Evolutionary conservation across 35 echinoderm and acorn worm species (phyloP).

Genomic region (Patiria miniata): DNA sequence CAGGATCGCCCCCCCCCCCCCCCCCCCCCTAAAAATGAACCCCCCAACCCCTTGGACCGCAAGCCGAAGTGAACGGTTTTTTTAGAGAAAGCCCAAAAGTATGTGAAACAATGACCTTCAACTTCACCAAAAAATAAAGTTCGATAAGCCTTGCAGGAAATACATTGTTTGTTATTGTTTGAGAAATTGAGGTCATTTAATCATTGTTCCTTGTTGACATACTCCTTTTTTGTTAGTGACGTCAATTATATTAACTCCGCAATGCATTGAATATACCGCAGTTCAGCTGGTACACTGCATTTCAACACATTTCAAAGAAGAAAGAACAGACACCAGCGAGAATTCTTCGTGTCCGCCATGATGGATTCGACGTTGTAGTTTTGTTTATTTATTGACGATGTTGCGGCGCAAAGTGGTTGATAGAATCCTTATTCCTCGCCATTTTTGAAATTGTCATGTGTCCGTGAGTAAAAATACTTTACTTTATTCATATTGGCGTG

Average conservation of each 20-base stretch:
- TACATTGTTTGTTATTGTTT: too few species aligned
- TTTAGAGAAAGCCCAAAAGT: too few species aligned
- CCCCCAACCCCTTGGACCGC: too few species aligned
- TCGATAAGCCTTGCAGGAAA: too few species aligned
- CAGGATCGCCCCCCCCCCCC: too few species aligned
- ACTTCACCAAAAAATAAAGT: too few species aligned
- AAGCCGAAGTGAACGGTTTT: too few species aligned
- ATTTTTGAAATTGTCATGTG: constrained; percentile 3
- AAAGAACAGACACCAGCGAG: not conserved
- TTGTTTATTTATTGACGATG: constrained; percentile 32
- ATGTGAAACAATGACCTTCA: too few species aligned
- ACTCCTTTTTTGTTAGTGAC: not conserved
- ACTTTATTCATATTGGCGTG: not conserved
- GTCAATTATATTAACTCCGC: not conserved
- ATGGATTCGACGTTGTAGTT: constrained; percentile 7
- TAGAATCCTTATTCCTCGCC: not conserved
- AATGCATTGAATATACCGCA: not conserved
- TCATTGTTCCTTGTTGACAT: not conserved
- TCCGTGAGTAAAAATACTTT: constrained; percentile 3
- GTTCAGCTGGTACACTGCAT: not conserved
- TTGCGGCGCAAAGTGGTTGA: constrained; percentile 24
- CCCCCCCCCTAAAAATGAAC: too few species aligned
- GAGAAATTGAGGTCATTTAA: constrained; percentile 11
- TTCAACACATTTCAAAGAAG: not conserved
- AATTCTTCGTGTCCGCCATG: constrained; percentile 14